Conservation (phyloP, 2,113 vertebrate genomes). For the Nyctereutes procyonoides region DNA sequence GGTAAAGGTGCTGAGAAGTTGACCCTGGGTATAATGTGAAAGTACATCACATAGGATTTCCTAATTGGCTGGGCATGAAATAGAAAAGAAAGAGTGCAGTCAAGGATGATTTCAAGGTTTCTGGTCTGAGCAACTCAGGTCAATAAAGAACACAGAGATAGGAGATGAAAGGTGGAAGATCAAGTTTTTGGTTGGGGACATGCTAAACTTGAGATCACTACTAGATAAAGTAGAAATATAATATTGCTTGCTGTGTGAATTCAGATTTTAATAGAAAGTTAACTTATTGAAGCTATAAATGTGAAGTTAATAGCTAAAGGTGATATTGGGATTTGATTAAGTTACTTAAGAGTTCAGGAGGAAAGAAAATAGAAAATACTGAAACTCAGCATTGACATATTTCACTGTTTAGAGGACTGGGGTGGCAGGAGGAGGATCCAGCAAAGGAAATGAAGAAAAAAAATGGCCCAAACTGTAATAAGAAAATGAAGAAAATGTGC, state of each 20-base stretch:
- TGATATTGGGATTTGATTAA: background rate
- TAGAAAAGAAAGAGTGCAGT: background rate
- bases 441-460: background rate
- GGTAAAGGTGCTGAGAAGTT: background rate
- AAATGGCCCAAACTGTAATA: background rate
- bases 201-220: background rate
- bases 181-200: background rate
- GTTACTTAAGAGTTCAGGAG: background rate
- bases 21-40: background rate
- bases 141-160: background rate
- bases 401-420: background rate
- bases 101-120: background rate
- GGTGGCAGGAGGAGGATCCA: background rate
- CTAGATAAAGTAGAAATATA: background rate
- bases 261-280: background rate
- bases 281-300: conserved; percentile 10
- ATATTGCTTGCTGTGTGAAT: background rate
- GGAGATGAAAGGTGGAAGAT: background rate
- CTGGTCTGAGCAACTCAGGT: background rate
- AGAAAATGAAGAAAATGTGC: background rate
- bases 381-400: background rate
- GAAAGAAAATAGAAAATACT: background rate
- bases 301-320: background rate
- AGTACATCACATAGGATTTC: background rate
- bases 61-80: background rate